Evolutionary conservation across 1,140 invertebrate genomes (phyloP), one percentile per base, ranked within the genome.

Genomic region (Drosophila biarmipes): DNA sequence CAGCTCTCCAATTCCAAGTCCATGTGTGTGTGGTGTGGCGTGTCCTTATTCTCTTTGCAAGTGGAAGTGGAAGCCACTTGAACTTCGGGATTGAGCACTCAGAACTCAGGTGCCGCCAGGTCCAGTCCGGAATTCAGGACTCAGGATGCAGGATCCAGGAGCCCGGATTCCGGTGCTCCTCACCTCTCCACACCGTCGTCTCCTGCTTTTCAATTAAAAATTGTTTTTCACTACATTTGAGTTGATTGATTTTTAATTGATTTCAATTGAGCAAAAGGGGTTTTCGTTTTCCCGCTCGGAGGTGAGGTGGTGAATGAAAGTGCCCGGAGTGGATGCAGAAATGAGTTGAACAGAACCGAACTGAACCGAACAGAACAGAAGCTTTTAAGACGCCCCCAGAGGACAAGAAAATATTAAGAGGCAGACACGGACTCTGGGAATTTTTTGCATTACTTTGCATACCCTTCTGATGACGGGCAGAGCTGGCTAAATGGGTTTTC

Each of bases 231-330:
- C 75, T 87, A 90, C 84, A 87, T 87, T 89, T 89, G 76, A 87
- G 80, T 89, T 87, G 84, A 89, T 87, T 87, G 84, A 89, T 87
- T 87, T 87, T 87, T 87, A 87, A 87, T 87, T 87, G 84, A 87
- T 89, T 89, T 81, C 79, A 84, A 89, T 89, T 87, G 76, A 81
- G 63, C 67, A 68, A 62, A 48, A 10, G 43, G 31, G 15, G 17
- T 21, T 51, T 31, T 15, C 10, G 14, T 35, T 10, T 24, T 27
- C 29, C n/a, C 11, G 55, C 37, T 38, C 64, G 49, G 58, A 64
- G 49, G 27, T 48, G 42, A 71, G 49, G 34, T 46, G 48, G 38
- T 15, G 6, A 21, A 17, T 19, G 52, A 27, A 10, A 19, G 29
- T 27, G 17, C 19, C 27, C 12, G 48, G 42, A 52, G 63, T 38